phyloP scores from a whole-genome alignment of 2,113 vertebrate genomes.

The Pica pica region DNA sequence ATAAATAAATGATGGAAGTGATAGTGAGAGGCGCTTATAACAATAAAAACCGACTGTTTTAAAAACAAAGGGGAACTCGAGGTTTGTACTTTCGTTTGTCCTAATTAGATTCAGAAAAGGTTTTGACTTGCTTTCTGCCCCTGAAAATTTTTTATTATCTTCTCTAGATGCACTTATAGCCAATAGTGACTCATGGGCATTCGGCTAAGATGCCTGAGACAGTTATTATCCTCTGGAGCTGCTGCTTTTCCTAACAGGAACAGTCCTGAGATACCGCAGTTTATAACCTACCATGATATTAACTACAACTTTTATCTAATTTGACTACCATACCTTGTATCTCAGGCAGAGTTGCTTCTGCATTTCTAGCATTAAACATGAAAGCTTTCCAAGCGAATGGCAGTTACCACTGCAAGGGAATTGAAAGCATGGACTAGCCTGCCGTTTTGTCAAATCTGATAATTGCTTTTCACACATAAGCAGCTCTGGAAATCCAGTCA shows the following conservation, averaged over 20 bases:
- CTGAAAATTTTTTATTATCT: background rate
- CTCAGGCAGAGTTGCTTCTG: background rate
- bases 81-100: background rate
- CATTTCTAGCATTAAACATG: background rate
- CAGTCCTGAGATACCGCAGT: background rate
- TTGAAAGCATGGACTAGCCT: background rate
- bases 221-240: background rate
- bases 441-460: background rate
- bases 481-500: background rate
- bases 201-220: background rate
- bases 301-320: background rate
- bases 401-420: background rate
- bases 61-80: background rate
- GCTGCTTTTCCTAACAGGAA: background rate
- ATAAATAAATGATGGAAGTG: constrained; percentile 28
- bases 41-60: background rate
- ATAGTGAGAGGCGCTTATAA: background rate
- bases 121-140: background rate
- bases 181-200: background rate
- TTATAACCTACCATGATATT: background rate
- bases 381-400: background rate
- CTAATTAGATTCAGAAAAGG: background rate
- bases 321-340: background rate
- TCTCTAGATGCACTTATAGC: background rate
- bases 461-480: background rate